phyloP scores from a whole-genome alignment of 2,797 vertebrate genomes.

The Numenius phaeopus region DNA sequence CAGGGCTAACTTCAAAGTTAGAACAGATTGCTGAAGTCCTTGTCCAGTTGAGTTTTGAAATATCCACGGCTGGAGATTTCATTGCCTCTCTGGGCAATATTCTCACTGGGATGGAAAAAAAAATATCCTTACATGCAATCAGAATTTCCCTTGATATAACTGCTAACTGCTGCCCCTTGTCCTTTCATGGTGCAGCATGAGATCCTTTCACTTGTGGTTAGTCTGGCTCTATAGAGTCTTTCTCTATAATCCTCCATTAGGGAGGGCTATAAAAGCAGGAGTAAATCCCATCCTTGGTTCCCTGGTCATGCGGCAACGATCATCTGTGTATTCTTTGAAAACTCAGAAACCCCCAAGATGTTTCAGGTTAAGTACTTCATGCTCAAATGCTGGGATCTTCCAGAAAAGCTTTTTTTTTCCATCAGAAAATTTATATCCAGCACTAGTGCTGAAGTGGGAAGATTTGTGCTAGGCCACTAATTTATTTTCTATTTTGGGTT shows the following conservation, averaged over 20 bases:
- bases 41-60: not conserved
- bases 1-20: not conserved
- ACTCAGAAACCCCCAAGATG: not conserved
- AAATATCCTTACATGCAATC: not conserved
- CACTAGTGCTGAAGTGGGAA: not conserved
- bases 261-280: not conserved
- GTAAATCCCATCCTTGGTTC: not conserved
- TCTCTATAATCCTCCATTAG: not conserved
- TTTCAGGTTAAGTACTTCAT: not conserved
- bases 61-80: not conserved
- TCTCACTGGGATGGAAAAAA: not conserved
- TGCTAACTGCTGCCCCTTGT: not conserved
- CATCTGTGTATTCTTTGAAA: not conserved
- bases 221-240: not conserved
- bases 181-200: not conserved
- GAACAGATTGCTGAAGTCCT: not conserved
- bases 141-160: not conserved
- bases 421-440: constrained; percentile 1
- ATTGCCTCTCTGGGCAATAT: not conserved
- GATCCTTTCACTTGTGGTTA: not conserved
- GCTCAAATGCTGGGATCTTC: not conserved
- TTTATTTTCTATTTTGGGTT: constrained; percentile 57
- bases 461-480: constrained; percentile 23
- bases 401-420: not conserved
- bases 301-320: fast-evolving